phyloP scores from a whole-genome alignment of 2,797 vertebrate genomes.

The Lycodopsis pacificus region DNA sequence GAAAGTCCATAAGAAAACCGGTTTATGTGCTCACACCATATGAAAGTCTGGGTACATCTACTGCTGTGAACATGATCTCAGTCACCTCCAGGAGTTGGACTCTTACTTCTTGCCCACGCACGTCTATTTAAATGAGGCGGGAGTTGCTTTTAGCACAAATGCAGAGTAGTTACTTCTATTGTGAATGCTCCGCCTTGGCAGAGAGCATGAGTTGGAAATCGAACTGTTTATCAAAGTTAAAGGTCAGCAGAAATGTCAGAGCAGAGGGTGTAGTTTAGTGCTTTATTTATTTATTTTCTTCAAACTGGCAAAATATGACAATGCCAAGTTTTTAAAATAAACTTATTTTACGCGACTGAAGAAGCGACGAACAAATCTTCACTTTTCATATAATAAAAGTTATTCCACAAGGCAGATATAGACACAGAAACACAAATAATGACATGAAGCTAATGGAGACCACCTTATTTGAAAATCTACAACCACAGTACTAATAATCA shows the following conservation, averaged over 20 bases:
- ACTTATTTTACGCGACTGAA: not conserved
- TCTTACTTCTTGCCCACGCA: not conserved
- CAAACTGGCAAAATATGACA: not conserved
- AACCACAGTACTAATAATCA: too few relatives aligned
- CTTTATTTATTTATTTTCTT: not conserved
- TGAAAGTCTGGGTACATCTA: not conserved
- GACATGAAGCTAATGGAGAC: too few relatives aligned
- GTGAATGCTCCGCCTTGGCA: slow-evolving; percentile 14
- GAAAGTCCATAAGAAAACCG: not conserved
- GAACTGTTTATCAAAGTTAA: slow-evolving; percentile 32
- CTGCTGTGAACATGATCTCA: not conserved
- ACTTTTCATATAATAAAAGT: not conserved
- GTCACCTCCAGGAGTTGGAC: not conserved
- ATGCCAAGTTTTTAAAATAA: not conserved
- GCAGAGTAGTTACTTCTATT: slow-evolving; percentile 17
- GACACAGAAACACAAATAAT: too few relatives aligned
- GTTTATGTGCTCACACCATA: not conserved
- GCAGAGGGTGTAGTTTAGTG: not conserved
- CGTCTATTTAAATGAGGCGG: slow-evolving; percentile 14
- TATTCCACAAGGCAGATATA: too few relatives aligned
- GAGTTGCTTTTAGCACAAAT: slow-evolving; percentile 26
- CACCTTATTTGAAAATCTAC: too few relatives aligned
- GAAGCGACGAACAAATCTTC: not conserved
- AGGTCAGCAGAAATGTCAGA: slow-evolving; percentile 47
- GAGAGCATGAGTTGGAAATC: slow-evolving; percentile 18